A percentile compares a stretch with the other conserved stretches of the same genome.
Evolutionary conservation across 2,797 vertebrate species (phyloP).

Genomic region (Vultur gryphus): DNA sequence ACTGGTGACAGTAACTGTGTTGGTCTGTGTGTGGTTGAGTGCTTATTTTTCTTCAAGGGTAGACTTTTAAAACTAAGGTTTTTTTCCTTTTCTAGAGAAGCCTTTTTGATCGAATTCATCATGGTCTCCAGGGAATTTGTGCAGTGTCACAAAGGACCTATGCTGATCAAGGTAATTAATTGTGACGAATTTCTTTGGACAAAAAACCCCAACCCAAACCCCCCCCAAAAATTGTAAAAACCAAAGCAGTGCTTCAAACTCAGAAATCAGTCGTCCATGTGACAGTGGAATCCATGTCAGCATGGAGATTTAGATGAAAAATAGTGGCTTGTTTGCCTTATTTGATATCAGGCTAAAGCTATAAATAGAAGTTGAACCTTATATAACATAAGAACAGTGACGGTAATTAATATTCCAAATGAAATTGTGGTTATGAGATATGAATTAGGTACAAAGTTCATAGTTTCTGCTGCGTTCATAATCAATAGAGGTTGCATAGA

Average conservation of each 20-base stretch:
- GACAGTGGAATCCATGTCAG: not conserved
- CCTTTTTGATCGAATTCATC: conserved; percentile 79
- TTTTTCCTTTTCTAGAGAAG: conserved; percentile 74
- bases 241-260: not conserved
- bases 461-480: not conserved
- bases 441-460: not conserved
- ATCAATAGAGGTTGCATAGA: not conserved
- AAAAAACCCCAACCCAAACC: fast-evolving
- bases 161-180: conserved; percentile 86
- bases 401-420: not conserved
- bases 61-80: not conserved
- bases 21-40: fast-evolving
- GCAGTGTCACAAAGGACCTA: conserved; percentile 84
- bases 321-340: not conserved
- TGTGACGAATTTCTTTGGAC: not conserved
- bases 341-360: not conserved
- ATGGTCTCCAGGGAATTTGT: conserved; percentile 82
- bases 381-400: not conserved
- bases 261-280: not conserved
- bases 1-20: not conserved
- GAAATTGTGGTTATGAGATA: not conserved
- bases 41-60: not conserved
- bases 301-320: not conserved
- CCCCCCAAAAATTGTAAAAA: not conserved
- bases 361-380: not conserved